These are phyloP conservation scores for Onychostoma macrolepis DNA, from an alignment of 2,113 vertebrate genomes.

Conservation along the genomic window DNA sequence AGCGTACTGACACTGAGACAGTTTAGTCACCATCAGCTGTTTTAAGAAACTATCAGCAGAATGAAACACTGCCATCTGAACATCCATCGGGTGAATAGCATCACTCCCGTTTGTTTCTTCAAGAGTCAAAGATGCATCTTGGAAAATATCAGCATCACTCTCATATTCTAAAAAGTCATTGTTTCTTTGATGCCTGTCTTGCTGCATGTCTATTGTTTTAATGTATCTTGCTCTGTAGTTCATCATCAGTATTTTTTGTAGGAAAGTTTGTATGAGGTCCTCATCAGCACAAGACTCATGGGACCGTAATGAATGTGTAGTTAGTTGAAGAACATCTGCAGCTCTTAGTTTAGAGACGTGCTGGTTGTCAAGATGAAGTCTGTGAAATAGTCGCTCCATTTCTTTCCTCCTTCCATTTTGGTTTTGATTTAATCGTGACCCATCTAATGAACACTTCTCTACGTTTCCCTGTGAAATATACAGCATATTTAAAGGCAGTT, in stretches of 20 bases:
- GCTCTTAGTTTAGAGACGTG: too few relatives aligned
- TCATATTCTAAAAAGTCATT: neutral
- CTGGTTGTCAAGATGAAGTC: neutral
- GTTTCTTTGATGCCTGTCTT: neutral
- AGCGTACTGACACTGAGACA: too few relatives aligned
- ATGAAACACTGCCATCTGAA: too few relatives aligned
- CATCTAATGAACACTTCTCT: neutral
- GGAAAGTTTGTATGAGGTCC: neutral
- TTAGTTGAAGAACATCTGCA: constrained; percentile 66
- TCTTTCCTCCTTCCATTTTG: too few relatives aligned
- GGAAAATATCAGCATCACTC: neutral
- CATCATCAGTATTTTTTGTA: constrained; percentile 7
- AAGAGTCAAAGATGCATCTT: too few relatives aligned
- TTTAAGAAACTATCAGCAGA: too few relatives aligned
- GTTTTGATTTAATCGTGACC: neutral
- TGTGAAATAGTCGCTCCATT: constrained; percentile 17
- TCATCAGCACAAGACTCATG: neutral
- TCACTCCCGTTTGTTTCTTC: neutral
- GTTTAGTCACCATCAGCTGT: too few relatives aligned
- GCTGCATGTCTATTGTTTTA: neutral
- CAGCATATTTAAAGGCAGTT: too few relatives aligned
- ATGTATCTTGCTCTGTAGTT: neutral
- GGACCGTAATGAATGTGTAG: constrained; percentile 48
- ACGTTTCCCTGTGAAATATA: too few relatives aligned
- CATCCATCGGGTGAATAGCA: constrained; percentile 56